phyloP scores from a whole-genome alignment of 2,113 vertebrate species.

The Anas platyrhynchos region DNA sequence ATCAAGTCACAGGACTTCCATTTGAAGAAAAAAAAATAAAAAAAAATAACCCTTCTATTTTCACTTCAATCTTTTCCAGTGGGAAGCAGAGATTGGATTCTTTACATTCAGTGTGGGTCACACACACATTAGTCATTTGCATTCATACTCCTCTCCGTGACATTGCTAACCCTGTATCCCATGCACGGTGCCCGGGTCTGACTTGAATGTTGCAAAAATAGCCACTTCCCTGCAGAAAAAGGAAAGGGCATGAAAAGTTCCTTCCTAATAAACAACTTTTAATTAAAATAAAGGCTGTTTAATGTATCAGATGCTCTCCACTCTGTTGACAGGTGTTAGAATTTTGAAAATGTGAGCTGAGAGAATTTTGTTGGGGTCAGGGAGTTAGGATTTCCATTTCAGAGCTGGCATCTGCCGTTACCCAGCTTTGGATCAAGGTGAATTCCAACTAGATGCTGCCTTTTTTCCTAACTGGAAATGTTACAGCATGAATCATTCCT shows the following conservation, averaged over 20 bases:
- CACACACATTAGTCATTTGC: background rate
- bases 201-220: background rate
- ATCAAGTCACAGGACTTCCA: background rate
- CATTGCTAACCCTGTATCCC: background rate
- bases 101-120: background rate
- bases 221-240: background rate
- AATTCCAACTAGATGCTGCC: background rate
- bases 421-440: background rate
- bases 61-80: background rate
- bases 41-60: background rate
- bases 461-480: conserved; percentile 26
- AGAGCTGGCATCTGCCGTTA: background rate
- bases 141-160: background rate
- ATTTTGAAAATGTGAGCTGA: background rate
- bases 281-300: background rate
- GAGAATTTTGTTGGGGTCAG: background rate
- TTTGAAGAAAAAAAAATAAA: background rate
- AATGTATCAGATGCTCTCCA: background rate
- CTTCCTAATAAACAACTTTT: background rate
- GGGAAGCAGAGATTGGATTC: background rate
- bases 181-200: background rate
- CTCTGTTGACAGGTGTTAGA: background rate
- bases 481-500: background rate
- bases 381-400: conserved; percentile 23
- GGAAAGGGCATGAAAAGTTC: background rate